Evolutionary conservation across 2,113 vertebrate genomes (phyloP).

Genomic region (Nothocercus julius): DNA sequence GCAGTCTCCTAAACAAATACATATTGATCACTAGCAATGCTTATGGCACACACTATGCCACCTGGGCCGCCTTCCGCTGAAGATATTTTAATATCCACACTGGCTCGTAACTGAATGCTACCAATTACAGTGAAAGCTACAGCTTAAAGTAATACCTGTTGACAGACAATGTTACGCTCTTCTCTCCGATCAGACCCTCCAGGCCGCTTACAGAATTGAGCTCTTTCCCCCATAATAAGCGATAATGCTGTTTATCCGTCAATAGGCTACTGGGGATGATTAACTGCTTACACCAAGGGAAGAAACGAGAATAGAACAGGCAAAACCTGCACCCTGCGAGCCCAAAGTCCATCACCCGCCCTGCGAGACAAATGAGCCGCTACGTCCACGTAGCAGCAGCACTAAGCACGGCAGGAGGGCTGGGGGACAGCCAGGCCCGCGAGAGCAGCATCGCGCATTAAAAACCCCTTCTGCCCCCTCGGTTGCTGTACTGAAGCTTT

Average conservation of each 20-base stretch:
- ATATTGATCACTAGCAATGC: not conserved
- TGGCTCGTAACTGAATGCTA: slow-evolving; percentile 9
- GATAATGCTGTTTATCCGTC: not conserved
- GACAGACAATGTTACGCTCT: not conserved
- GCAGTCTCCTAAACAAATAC: not conserved
- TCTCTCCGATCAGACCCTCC: not conserved
- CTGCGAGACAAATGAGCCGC: not conserved
- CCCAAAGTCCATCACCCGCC: not conserved
- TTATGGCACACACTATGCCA: slow-evolving; percentile 15
- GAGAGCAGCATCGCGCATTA: not conserved
- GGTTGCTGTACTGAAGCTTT: slow-evolving; percentile 2
- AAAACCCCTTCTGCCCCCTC: not conserved
- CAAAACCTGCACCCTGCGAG: slow-evolving; percentile 44
- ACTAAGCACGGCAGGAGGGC: not conserved
- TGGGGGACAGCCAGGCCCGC: not conserved
- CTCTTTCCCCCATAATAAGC: not conserved
- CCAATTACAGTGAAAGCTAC: not conserved
- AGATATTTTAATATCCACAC: slow-evolving; percentile 20
- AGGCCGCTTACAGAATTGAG: not conserved
- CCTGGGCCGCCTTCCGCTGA: slow-evolving; percentile 27
- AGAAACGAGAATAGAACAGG: not conserved
- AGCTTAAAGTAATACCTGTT: slow-evolving; percentile 12
- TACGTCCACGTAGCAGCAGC: not conserved
- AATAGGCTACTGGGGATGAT: not conserved
- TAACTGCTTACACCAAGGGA: not conserved